phyloP scores from a whole-genome alignment of 1,140 invertebrate genomes.

The Zelostemma sp. region DNA sequence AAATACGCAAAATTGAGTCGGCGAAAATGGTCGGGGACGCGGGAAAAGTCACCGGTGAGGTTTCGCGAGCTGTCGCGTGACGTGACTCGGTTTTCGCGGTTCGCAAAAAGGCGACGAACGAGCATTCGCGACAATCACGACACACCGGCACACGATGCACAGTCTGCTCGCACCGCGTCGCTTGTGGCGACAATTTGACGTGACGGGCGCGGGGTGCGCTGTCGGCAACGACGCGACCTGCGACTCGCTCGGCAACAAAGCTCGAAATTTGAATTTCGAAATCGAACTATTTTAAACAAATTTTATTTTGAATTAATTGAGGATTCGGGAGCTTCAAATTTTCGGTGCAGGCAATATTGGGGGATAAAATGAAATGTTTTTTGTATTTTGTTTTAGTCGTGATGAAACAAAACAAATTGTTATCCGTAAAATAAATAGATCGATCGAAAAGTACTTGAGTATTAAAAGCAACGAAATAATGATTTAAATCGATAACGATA shows the following conservation, averaged over 20 bases:
- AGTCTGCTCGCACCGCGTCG: constrained; percentile 18
- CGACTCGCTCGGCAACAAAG: neutral
- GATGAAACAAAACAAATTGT: too few species aligned
- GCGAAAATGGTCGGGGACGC: neutral
- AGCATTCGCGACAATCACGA: constrained; percentile 28
- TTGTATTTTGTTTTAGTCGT: too few species aligned
- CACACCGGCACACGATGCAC: constrained; percentile 26
- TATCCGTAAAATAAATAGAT: too few species aligned
- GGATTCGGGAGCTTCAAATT: too few species aligned
- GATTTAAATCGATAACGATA: too few species aligned
- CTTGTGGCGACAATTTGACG: constrained; percentile 8
- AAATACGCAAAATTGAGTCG: neutral
- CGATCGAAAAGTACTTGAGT: too few species aligned
- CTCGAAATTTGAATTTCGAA: too few species aligned
- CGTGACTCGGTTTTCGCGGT: constrained; percentile 8
- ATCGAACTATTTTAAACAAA: too few species aligned
- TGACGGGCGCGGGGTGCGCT: neutral
- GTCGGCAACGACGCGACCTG: neutral
- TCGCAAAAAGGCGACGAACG: constrained; percentile 15
- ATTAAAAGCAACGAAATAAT: too few species aligned
- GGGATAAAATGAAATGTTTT: too few species aligned
- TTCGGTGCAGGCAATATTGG: too few species aligned
- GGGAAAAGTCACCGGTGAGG: constrained; percentile 3
- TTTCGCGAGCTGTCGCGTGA: constrained; percentile 20
- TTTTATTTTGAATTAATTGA: too few species aligned